Conservation (phyloP, 2,888 invertebrate genomes). For the Scaeva pyrastri region DNA sequence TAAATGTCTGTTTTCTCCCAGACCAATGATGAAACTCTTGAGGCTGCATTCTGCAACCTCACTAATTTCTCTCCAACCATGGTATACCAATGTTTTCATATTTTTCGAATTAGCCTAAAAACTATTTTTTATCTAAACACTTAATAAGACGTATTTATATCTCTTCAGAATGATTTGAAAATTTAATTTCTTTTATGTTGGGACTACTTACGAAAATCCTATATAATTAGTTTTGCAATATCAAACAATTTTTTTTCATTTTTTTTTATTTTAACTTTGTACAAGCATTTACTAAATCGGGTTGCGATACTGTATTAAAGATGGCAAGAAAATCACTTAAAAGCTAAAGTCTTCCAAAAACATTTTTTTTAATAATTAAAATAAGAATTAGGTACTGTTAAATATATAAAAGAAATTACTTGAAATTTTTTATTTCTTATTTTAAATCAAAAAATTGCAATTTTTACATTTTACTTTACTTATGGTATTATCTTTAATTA, state of each 20-base stretch:
- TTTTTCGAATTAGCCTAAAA: too few relatives aligned
- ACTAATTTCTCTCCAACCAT: too few relatives aligned
- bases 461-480: conserved; percentile 22
- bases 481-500: conserved; percentile 22
- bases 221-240: neutral
- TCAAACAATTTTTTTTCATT: neutral
- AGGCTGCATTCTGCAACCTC: too few relatives aligned
- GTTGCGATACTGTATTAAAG: conserved; percentile 20
- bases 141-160: neutral
- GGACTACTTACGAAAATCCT: neutral
- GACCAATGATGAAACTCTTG: too few relatives aligned
- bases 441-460: conserved; percentile 46
- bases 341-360: conserved; percentile 70
- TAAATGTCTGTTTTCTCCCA: too few relatives aligned
- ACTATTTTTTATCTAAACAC: neutral
- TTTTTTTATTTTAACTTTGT: conserved; percentile 48
- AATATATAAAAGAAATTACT: neutral
- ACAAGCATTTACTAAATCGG: conserved; percentile 55
- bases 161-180: neutral
- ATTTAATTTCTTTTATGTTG: neutral
- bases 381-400: conserved; percentile 12
- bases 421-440: conserved; percentile 12
- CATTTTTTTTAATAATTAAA: conserved; percentile 25
- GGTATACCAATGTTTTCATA: too few relatives aligned
- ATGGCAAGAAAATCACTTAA: conserved; percentile 67